Base-by-base conservation (phyloP, 2,888 invertebrate species). In the Chloroclysta siterata region DNA sequence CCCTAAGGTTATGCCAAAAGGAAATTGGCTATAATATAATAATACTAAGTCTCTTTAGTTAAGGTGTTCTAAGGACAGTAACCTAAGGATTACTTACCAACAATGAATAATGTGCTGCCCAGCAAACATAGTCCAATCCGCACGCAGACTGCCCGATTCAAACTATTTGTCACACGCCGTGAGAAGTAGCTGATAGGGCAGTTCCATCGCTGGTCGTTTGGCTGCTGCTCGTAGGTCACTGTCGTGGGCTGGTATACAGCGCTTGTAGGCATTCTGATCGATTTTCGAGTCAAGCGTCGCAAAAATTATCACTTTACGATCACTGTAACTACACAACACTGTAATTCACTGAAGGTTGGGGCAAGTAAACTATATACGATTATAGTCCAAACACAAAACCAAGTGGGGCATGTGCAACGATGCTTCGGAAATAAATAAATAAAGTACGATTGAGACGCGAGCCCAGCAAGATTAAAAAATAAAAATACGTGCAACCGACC, bases 161-260 rank as follows among this genome's bases (percentile, higher is more conserved):
- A 78, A 73, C 88, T 91, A 77, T 87, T 92, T 72, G 93, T 92
- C 83, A 93, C 90, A 42, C 93, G 85, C 29, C 93, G 91, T 73
- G 93, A 85, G 88, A 93, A 87, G 85, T 89, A 87, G 88, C 93
- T 90, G 92, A 94, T 84, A 79, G 94, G 89, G 85, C 93, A 88
- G 89, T 91, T 83, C 94, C 93, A 87, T 82, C 94, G 82, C 85
- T 94, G 93, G 64, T 94, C 94, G 53, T 80, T 84, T n/a, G 93
- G 92, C 74, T 93, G 93, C 72, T 94, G 94, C 83, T 96, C 96
- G 82, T 96, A 96, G 60, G 96, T 96, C 71, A 96, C 96, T 72
- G 96, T 96, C 67, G 96, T 96, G 14, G 96, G 96, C 84, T 96
- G 96, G 88, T 96, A 96, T 53, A 96, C 96, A 65, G 96, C 95